These are phyloP conservation scores for Ormyrus nitidulus DNA, from an alignment of 2,888 invertebrate genomes.

Conservation along the genomic window DNA sequence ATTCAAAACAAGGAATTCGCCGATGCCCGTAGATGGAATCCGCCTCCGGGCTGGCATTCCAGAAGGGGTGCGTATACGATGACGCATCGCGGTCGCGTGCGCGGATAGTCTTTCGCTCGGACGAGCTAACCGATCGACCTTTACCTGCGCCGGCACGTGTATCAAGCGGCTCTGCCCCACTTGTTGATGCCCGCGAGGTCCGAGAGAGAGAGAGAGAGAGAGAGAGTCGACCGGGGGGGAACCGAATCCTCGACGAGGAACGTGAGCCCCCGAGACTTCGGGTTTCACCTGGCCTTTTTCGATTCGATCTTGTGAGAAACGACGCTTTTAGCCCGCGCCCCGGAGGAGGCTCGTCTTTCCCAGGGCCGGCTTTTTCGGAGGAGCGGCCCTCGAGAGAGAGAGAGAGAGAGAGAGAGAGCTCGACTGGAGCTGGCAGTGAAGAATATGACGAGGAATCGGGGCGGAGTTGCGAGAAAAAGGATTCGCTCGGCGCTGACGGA, in stretches of 20 bases:
- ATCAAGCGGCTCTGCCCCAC: constrained; percentile 56
- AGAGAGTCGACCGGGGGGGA: background rate
- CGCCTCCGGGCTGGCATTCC: too few species aligned
- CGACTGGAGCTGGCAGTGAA: constrained; percentile 30
- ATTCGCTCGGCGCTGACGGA: too few species aligned
- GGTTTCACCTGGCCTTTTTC: constrained; percentile 11
- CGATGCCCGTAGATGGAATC: too few species aligned
- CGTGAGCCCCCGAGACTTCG: constrained; percentile 28
- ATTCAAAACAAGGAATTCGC: too few species aligned
- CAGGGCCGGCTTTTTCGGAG: background rate
- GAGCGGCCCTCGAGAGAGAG: constrained; percentile 1
- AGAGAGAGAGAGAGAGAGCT: too few species aligned
- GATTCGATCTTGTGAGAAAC: constrained; percentile 42
- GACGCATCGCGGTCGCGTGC: background rate
- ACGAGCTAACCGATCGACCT: constrained; percentile 30
- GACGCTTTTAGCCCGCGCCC: constrained; percentile 15
- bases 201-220: background rate
- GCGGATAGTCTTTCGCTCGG: constrained; percentile 23
- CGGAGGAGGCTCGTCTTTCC: background rate
- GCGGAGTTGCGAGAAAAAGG: too few species aligned
- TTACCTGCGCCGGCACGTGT: background rate
- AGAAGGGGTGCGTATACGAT: too few species aligned
- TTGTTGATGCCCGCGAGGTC: constrained; percentile 58
- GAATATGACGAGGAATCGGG: constrained; percentile 8
- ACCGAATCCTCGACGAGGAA: constrained; percentile 20